These are phyloP conservation scores for Mythimna vitellina DNA, from an alignment of 2,888 invertebrate species.

Conservation along the genomic window DNA sequence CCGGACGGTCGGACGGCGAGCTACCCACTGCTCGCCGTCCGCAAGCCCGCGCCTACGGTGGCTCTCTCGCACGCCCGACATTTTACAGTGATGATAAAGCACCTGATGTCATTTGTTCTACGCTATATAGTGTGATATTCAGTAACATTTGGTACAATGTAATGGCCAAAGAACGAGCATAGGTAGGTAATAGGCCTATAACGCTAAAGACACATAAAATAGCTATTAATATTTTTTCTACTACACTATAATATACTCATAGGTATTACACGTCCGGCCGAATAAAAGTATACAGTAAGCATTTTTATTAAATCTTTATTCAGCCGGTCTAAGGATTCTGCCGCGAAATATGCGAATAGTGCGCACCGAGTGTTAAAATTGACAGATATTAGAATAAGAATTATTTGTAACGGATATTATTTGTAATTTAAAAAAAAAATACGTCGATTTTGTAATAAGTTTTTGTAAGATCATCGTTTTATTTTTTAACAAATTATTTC, in stretches of 20 bases:
- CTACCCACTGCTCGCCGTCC: no score
- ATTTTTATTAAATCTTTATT: constrained; percentile 38
- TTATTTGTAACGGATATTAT: constrained; percentile 37
- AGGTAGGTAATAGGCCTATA: constrained; percentile 52
- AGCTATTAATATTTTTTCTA: constrained; percentile 60
- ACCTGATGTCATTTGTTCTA: no score
- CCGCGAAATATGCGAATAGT: constrained; percentile 22
- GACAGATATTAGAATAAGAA: constrained; percentile 52
- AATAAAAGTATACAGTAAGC: constrained; percentile 35
- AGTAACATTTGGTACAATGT: constrained; percentile 34
- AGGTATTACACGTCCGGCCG: constrained; percentile 57
- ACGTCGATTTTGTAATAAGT: constrained; percentile 49
- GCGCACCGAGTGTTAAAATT: constrained; percentile 58
- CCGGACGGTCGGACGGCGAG: no score
- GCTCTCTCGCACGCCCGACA: no score
- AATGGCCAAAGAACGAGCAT: constrained; percentile 17
- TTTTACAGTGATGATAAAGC: no score
- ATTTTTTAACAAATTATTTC: constrained; percentile 15
- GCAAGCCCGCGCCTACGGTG: no score
- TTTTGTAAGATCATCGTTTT: neutral
- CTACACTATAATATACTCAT: constrained; percentile 56
- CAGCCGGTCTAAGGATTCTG: constrained; percentile 33
- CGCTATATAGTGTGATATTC: neutral
- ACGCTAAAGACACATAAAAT: constrained; percentile 49
- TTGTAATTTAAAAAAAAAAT: constrained; percentile 25